Base-by-base conservation (phyloP, 2,797 vertebrate genomes). In the Anguilla pacifica region DNA sequence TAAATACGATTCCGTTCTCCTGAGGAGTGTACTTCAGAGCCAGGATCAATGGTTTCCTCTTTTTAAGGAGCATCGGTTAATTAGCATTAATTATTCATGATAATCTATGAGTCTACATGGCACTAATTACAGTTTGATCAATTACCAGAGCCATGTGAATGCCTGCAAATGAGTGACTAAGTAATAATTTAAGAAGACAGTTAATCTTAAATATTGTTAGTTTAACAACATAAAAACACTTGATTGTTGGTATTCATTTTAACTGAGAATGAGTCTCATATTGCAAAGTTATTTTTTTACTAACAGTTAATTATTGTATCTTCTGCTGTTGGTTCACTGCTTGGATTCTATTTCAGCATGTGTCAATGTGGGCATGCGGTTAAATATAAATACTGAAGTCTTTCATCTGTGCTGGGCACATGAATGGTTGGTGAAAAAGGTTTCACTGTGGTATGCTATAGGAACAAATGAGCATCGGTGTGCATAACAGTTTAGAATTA, bases 1-100 rank as follows among this genome's bases (percentile, higher is more conserved):
- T 22, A 39, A 39, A 39, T 74, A 31, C 35, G 70, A 74, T 31
- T 74, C 64, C 1, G 25, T 28, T 28, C 6, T 28, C n/a, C 64
- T 35, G 70, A 64, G 25, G 19, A 28, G 70, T 74, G 70, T 74
- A 11, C 31, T 31, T 35, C 28, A 74, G 70, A 74, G 70, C 28
- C 31, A 10, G 64, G 31, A 74, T 39, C 31, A 39, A 13, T 31
- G 70, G 31, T 74, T 74, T 74, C 70, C 70, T 6, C 67, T 74
- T 74, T 39, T 79, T 79, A 82, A 82, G 79, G 35, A 35, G 74
- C 31, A 82, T 51, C 22, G 4, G n/a, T 28, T 25, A 82, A 51
- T 82, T 82, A 43, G 31, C 31, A 49, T 82, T 82, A 82, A 82
- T 43, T 43, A 77, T 77, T 82, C 31, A 43, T 43, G 19, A 74